Evolutionary conservation across 2,113 vertebrate genomes (phyloP).

Genomic region (Shinisaurus crocodilurus): DNA sequence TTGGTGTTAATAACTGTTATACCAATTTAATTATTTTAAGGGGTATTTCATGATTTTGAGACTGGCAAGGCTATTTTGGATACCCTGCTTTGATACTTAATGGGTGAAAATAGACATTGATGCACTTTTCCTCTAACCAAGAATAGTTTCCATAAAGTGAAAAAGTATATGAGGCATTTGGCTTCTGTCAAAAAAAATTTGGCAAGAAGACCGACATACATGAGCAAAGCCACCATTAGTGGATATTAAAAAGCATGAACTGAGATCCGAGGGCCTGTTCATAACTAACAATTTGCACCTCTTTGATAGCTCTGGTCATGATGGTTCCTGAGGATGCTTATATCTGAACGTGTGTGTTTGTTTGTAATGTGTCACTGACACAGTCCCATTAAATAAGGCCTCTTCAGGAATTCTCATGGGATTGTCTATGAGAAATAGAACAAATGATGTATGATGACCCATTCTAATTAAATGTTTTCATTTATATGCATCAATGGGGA

Average conservation of each 20-base stretch:
- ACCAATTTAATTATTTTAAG: background rate
- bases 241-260: background rate
- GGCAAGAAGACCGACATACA: background rate
- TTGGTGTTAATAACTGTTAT: background rate
- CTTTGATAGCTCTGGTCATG: background rate
- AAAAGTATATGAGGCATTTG: background rate
- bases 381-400: background rate
- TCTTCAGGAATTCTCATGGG: background rate
- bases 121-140: background rate
- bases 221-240: background rate
- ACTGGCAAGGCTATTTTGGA: background rate
- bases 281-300: background rate
- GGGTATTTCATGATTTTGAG: background rate
- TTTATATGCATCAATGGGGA: background rate
- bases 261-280: background rate
- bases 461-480: background rate
- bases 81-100: background rate
- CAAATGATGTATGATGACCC: background rate
- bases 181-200: no score
- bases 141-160: background rate
- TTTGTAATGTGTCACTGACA: background rate
- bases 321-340: background rate
- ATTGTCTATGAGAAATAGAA: background rate
- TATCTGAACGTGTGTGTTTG: background rate
- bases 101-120: background rate